Evolutionary conservation across 2,797 vertebrate genomes (phyloP), one percentile per base, ranked within the genome.

Genomic region (Toxotes lorentzi): DNA sequence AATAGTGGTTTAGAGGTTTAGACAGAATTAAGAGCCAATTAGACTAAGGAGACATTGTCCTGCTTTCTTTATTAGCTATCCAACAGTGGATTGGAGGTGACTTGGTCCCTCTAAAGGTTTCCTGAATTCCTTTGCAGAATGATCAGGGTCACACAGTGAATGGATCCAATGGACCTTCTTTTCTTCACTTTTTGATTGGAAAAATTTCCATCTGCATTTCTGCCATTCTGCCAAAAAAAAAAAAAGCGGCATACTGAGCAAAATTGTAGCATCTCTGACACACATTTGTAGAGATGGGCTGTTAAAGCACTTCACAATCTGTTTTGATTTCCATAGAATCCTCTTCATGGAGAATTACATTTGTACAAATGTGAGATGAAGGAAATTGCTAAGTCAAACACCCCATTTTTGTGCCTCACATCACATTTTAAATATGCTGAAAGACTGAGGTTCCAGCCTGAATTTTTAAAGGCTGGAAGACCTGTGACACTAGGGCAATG

Each of bases 221-320:
- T 35, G 23, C 8, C n/a, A n/a, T n/a, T n/a, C n/a, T n/a, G n/a
- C n/a, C n/a, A n/a, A n/a, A n/a, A n/a, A n/a, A n/a, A n/a, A 21
- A 61, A 47, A 3, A 11, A 61, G 5, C 19, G 23, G 16, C 27
- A 38, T 45, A 11, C 10, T 56, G 38, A 30, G 27, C 23, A 16
- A 54, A 71, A 58, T 19, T 65, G 16, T 34, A 35, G 5, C n/a
- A 35, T 64, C 51, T 60, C 12, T 35, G 58, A 23, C 40, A 48
- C 64, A 61, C 17, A 76, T 27, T 62, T 65, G 11, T 24, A 12
- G 30, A 21, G 11, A 75, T 53, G 11, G 2, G 9, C 51, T 59
- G 9, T 57, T 72, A 64, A 81, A 50, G 4, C 45, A 63, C 43
- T 38, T 61, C 4, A 71, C 64, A n/a, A n/a, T n/a, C n/a, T n/a